These are phyloP conservation scores for Chlamydotis undulata DNA, from an alignment of 2,113 vertebrate species.

Conservation along the genomic window DNA sequence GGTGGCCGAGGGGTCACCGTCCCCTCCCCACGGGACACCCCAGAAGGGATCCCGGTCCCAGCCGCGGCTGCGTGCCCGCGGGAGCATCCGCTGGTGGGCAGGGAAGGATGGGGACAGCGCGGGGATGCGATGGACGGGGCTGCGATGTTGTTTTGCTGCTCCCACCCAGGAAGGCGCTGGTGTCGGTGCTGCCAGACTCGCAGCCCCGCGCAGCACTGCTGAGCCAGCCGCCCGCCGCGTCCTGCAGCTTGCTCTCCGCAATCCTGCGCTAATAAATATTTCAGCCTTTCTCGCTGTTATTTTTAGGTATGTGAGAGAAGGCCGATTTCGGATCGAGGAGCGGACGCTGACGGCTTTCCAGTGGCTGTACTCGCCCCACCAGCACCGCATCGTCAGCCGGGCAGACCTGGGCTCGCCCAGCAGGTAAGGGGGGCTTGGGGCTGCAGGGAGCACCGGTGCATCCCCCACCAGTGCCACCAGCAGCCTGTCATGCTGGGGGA, in stretches of 20 bases:
- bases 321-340: conserved; percentile 79
- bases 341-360: conserved; percentile 80
- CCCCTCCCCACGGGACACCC: neutral
- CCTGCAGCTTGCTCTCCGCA: neutral
- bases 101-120: fast-evolving
- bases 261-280: neutral
- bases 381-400: conserved; percentile 76
- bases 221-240: neutral
- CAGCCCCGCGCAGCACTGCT: neutral
- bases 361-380: conserved; percentile 79
- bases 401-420: conserved; percentile 69
- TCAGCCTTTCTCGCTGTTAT: neutral
- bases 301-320: conserved; percentile 79
- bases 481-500: neutral
- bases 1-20: fast-evolving
- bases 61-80: fast-evolving
- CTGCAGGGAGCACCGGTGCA: fast-evolving
- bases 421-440: conserved; percentile 43
- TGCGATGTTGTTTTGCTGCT: fast-evolving
- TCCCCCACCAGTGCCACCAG: neutral
- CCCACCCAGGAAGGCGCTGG: fast-evolving
- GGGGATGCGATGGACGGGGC: neutral
- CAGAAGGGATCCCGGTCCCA: neutral
- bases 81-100: fast-evolving
- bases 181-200: neutral